phyloP scores from a whole-genome alignment of 2,797 vertebrate genomes.

The Antennarius maculatus region DNA sequence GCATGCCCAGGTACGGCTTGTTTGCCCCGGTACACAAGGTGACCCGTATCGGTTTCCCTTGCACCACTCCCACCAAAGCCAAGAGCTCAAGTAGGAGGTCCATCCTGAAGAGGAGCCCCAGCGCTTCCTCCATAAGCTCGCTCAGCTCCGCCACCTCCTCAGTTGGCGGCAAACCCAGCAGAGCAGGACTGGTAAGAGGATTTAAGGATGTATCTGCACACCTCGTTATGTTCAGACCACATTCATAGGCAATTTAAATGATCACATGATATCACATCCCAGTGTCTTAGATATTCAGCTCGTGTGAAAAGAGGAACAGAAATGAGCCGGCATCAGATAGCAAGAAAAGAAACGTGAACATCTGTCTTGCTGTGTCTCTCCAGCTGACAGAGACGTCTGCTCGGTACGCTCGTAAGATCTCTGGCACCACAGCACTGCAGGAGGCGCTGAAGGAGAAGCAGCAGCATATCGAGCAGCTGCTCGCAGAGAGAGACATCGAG shows the following conservation, averaged over 20 bases:
- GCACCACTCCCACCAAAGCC: conserved; percentile 92
- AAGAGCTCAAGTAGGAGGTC: conserved; percentile 87
- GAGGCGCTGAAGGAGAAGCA: conserved; percentile 99
- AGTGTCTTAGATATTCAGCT: neutral
- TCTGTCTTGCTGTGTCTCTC: neutral
- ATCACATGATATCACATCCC: too few relatives aligned
- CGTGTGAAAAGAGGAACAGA: neutral
- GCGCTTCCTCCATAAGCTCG: conserved; percentile 94
- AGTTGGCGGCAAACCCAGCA: conserved; percentile 93
- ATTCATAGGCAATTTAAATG: too few relatives aligned
- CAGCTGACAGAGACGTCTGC: conserved; percentile 98
- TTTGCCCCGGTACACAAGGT: conserved; percentile 98
- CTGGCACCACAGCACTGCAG: conserved; percentile 95
- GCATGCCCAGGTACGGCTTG: conserved; percentile 92
- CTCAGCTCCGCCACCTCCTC: conserved; percentile 95
- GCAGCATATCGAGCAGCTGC: conserved; percentile 97
- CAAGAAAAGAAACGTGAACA: neutral
- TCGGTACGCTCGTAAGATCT: conserved; percentile 95
- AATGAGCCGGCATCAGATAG: neutral
- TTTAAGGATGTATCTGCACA: neutral
- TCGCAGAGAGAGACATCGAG: conserved; percentile 93
- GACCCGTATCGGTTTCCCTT: conserved; percentile 95
- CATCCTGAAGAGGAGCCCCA: conserved; percentile 90
- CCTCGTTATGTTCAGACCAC: too few relatives aligned
- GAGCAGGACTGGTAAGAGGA: conserved; percentile 92